Evolutionary conservation across 2,888 invertebrate species (phyloP), one percentile per base, ranked within the genome.

Genomic region (Hipparchia semele): DNA sequence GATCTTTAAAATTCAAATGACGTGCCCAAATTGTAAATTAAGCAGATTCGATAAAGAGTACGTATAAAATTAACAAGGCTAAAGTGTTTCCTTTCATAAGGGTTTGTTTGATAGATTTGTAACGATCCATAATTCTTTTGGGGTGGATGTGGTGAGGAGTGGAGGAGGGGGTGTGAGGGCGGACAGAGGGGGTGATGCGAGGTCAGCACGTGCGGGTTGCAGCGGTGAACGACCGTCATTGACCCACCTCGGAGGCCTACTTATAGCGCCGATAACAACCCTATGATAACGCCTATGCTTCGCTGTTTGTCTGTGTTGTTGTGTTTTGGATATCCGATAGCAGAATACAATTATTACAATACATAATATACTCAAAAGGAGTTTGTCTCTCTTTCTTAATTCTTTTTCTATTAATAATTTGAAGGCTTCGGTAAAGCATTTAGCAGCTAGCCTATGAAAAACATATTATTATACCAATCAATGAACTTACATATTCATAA

Each of bases 181-280:
- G 76, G 72, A 75, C 67, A 78, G 76, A 73, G 75, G 73, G 79
- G 76, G 80, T 81, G 80, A 71, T 82, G 84, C 89, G 90, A 89
- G 90, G 91, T 86, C 90, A 86, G 83, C 91, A 90, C 91, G 91
- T 90, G 91, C 88, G 87, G 88, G 83, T 81, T 91, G 91, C 91
- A 91, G 81, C 87, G 91, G 92, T 92, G 86, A 90, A 92, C 87
- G 93, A 92, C 91, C 93, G 93, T 90, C 92, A 92, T 93, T 93
- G 93, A 93, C 93, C 93, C 91, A 92, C 86, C 93, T 92, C 81
- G 80, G 85, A 84, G 89, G 81, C 87, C 90, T 90, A 91, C 89
- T 87, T 90, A 86, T 83, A 85, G 77, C 80, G 86, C 83, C 83
- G 91, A 89, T 90, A 92, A 90, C 89, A 90, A 90, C 92, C 90